Evolutionary conservation across 2,888 invertebrate genomes (phyloP).

Genomic region (Gisinianus flammeolus): DNA sequence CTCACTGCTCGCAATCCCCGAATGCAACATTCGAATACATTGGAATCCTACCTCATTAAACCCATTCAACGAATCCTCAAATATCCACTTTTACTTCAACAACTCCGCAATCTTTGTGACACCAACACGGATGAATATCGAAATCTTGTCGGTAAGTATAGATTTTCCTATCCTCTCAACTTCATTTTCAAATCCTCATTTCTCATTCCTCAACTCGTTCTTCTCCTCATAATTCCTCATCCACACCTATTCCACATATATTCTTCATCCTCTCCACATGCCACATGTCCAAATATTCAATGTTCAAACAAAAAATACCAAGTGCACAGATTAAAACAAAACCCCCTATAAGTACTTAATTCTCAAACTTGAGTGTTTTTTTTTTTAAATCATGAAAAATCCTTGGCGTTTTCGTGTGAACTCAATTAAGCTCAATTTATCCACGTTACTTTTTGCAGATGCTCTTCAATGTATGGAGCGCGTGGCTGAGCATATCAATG

Average conservation of each 20-base stretch:
- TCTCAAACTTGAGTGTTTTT: too few species aligned
- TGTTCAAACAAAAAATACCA: too few species aligned
- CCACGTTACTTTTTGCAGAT: conserved; percentile 66
- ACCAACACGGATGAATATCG: conserved; percentile 91
- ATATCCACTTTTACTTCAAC: conserved; percentile 93
- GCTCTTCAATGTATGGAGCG: conserved; percentile 97
- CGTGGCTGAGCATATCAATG: conserved; percentile 97
- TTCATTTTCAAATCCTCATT: too few species aligned
- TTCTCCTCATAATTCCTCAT: not conserved
- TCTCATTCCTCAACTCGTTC: not conserved
- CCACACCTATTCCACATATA: not conserved
- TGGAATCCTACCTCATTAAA: conserved; percentile 98
- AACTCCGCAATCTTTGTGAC: conserved; percentile 91
- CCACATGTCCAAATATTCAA: too few species aligned
- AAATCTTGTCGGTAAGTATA: conserved; percentile 71
- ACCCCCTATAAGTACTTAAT: too few species aligned
- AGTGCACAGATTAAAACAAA: too few species aligned
- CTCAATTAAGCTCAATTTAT: not conserved
- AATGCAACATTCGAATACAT: conserved; percentile 94
- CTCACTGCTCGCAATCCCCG: conserved; percentile 91
- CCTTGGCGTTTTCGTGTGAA: too few species aligned
- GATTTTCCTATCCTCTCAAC: too few species aligned
- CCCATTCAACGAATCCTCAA: conserved; percentile 98
- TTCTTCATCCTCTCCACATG: not conserved
- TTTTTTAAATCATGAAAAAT: too few species aligned